Evolutionary conservation across 2,113 vertebrate genomes (phyloP).

Genomic region (Plectropomus leopardus): DNA sequence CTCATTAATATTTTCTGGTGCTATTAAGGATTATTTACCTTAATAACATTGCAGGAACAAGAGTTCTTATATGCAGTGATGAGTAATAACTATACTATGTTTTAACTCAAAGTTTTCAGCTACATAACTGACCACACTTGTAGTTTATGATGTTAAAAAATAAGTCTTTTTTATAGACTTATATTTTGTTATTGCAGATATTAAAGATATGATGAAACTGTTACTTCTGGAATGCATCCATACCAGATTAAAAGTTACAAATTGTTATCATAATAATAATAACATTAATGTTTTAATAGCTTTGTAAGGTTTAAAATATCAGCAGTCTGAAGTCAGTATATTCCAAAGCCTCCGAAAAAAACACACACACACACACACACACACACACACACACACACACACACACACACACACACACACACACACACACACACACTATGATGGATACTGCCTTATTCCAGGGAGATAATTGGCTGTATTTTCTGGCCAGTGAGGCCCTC

Average conservation of each 20-base stretch:
- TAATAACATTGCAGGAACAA: neutral
- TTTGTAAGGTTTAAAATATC: conserved; percentile 20
- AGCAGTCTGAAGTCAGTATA: conserved; percentile 10
- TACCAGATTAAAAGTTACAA: neutral
- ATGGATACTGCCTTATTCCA: conserved; percentile 75
- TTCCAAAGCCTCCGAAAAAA: conserved; percentile 22
- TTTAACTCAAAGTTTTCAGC: neutral
- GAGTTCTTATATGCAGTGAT: neutral
- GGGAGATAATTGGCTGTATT: conserved; percentile 79
- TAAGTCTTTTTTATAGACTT: neutral
- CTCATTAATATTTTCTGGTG: neutral
- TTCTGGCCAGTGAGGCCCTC: conserved; percentile 55
- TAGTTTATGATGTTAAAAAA: neutral
- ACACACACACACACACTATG: conserved; percentile 43
- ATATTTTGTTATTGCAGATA: neutral
- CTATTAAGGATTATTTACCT: neutral
- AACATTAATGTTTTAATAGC: neutral
- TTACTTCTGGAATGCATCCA: neutral
- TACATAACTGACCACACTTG: neutral
- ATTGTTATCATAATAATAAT: neutral
- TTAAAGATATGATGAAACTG: neutral
- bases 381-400: conserved; percentile 11
- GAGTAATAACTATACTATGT: neutral
- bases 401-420: conserved; percentile 24
- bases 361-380: neutral